Conservation (phyloP, 2,888 invertebrate genomes). For the Metellina segmentata region DNA sequence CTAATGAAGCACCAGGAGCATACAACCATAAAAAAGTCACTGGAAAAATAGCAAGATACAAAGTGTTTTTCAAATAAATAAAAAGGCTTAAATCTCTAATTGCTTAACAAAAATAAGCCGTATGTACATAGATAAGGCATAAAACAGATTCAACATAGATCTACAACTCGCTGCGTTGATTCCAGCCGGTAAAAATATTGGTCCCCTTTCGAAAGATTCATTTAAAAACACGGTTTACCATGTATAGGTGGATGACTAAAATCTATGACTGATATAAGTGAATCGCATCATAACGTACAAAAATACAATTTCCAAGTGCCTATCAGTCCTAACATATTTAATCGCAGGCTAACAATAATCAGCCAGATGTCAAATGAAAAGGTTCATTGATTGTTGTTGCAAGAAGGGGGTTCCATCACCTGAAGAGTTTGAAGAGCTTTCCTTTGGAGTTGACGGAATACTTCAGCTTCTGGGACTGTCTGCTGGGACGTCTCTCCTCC, state of each 20-base stretch:
- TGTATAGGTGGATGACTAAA: constrained; percentile 4
- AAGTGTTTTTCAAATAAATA: constrained; percentile 19
- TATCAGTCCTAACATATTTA: neutral
- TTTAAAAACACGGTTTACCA: constrained; percentile 17
- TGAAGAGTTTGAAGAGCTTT: constrained; percentile 75
- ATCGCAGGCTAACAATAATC: neutral
- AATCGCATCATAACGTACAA: neutral
- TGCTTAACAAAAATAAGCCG: constrained; percentile 21
- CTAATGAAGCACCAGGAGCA: neutral
- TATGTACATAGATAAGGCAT: constrained; percentile 43
- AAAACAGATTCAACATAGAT: neutral
- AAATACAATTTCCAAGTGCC: constrained; percentile 24
- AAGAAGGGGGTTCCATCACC: constrained; percentile 53
- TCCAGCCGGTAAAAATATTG: neutral
- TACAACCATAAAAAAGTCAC: constrained; percentile 17
- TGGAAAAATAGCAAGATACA: constrained; percentile 2
- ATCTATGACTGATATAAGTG: neutral
- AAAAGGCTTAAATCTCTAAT: constrained; percentile 25
- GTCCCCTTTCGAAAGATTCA: neutral
- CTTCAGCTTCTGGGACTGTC: constrained; percentile 53
- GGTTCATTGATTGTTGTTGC: neutral
- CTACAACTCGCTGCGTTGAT: neutral
- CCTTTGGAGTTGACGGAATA: constrained; percentile 61
- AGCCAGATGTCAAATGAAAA: neutral
- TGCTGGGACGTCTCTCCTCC: constrained; percentile 64